Evolutionary conservation across 2,797 vertebrate genomes (phyloP).

Genomic region (Florisuga fusca): DNA sequence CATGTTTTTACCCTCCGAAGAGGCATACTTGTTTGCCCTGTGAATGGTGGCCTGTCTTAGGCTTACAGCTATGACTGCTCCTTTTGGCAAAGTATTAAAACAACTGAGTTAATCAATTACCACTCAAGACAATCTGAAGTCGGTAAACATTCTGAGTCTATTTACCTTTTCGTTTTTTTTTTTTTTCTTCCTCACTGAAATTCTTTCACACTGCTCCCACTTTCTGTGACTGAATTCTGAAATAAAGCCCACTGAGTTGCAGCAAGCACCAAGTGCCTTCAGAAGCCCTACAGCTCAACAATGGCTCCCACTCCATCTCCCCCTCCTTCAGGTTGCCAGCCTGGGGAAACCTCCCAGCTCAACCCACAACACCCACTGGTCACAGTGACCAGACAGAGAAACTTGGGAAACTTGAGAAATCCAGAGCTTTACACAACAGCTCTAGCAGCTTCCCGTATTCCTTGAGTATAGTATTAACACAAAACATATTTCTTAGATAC

Average conservation of each 20-base stretch:
- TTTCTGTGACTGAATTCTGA: background rate
- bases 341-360: background rate
- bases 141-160: background rate
- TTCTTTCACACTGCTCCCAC: background rate
- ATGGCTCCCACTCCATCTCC: rapidly evolving
- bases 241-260: rapidly evolving
- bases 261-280: background rate
- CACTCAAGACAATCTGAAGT: background rate
- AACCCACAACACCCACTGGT: rapidly evolving
- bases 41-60: background rate
- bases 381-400: rapidly evolving
- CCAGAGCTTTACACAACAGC: background rate
- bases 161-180: background rate
- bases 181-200: rapidly evolving
- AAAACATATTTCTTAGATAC: background rate
- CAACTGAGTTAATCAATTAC: background rate
- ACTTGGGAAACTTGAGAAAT: background rate
- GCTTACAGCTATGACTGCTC: background rate
- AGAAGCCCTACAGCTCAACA: background rate
- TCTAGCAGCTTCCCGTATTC: background rate
- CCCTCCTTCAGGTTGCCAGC: rapidly evolving
- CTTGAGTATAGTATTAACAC: background rate
- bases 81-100: background rate
- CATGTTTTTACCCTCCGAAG: rapidly evolving
- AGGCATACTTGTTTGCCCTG: background rate